phyloP scores from a whole-genome alignment of 2,888 invertebrate genomes.

The Himalopsyche japonica region DNA sequence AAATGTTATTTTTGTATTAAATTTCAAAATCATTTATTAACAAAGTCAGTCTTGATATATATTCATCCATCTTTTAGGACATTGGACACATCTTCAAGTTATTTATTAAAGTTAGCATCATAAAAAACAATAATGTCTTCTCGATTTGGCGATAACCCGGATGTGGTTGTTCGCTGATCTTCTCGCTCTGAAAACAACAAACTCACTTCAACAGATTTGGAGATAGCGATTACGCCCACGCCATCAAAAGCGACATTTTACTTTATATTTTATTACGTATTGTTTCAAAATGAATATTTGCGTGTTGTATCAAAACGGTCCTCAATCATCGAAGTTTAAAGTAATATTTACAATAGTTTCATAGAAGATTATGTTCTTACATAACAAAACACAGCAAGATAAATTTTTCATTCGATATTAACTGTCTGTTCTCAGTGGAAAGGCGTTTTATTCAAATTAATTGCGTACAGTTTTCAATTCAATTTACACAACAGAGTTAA shows the following conservation, averaged over 20 bases:
- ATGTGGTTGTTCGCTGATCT: neutral
- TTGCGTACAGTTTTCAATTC: too few species aligned
- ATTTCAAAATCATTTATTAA: too few species aligned
- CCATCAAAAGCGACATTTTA: neutral
- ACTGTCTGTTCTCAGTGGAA: too few species aligned
- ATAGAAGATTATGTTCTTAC: neutral
- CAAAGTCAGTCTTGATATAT: neutral
- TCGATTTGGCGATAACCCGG: neutral
- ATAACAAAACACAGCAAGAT: neutral
- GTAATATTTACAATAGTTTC: too few species aligned
- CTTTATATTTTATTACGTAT: neutral
- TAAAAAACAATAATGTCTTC: neutral
- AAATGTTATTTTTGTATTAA: too few species aligned
- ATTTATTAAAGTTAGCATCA: neutral
- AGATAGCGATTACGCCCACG: neutral
- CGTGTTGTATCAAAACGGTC: neutral
- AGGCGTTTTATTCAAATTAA: too few species aligned
- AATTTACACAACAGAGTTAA: too few species aligned
- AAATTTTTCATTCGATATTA: too few species aligned
- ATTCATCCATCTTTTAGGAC: neutral
- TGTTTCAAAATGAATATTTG: neutral
- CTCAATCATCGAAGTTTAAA: neutral
- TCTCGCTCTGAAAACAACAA: neutral
- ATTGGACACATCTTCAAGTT: neutral
- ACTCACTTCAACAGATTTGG: neutral